A percentile compares a stretch with the other conserved stretches of the same genome.
These are phyloP conservation scores for Lysiphlebus fabarum DNA, from an alignment of 1,140 invertebrate genomes.

Conservation along the genomic window DNA sequence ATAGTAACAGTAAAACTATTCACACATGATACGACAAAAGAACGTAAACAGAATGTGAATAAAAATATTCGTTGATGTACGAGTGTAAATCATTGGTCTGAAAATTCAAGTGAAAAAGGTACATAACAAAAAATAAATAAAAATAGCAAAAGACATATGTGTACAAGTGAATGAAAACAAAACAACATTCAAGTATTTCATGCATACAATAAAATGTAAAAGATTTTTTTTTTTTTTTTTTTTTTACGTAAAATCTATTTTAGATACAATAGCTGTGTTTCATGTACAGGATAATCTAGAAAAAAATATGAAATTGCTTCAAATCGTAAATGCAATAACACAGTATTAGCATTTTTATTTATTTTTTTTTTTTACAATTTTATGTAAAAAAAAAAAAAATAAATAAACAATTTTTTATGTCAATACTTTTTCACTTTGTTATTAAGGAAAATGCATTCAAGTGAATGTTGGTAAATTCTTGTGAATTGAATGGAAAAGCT, in stretches of 20 bases:
- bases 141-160: background rate
- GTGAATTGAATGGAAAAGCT: conserved; percentile 20
- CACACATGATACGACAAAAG: background rate
- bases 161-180: background rate
- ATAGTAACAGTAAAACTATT: too few relatives aligned
- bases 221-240: too few relatives aligned
- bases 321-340: conserved; percentile 38
- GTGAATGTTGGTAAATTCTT: background rate
- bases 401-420: background rate
- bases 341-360: conserved; percentile 30
- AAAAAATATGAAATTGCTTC: conserved; percentile 38
- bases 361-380: background rate
- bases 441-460: conserved; percentile 6
- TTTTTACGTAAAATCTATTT: too few relatives aligned
- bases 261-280: too few relatives aligned
- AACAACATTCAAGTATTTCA: background rate
- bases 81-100: conserved; percentile 11
- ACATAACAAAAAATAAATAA: background rate
- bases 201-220: too few relatives aligned
- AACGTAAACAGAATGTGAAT: conserved; percentile 13
- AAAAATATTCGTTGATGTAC: conserved; percentile 12
- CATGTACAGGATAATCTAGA: conserved; percentile 19
- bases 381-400: too few relatives aligned
- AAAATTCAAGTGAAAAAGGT: conserved; percentile 18
- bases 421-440: conserved; percentile 12